Percentiles rank a stretch among this genome's conserved stretches.
Conservation (phyloP, 1,140 invertebrate genomes). For the Metaphire vulgaris region DNA sequence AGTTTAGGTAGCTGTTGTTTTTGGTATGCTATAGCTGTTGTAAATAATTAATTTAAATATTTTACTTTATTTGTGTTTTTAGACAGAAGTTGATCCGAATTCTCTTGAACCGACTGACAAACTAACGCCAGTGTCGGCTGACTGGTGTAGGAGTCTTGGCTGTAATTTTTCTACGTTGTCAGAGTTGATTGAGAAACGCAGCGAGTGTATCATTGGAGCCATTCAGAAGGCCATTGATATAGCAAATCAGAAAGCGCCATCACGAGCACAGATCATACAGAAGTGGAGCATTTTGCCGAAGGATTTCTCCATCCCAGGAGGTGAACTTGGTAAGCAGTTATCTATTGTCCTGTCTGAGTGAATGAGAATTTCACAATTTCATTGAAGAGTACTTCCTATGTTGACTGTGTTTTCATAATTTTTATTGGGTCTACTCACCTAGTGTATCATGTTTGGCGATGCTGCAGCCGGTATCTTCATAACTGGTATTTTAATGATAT, state of each 20-base stretch:
- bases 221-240: slow-evolving; percentile 66
- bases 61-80: no score
- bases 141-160: slow-evolving; percentile 67
- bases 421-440: no score
- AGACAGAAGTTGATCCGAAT: slow-evolving; percentile 65
- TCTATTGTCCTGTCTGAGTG: no score
- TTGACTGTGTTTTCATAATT: no score
- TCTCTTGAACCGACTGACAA: slow-evolving; percentile 65
- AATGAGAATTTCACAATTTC: no score
- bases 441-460: no score
- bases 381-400: no score
- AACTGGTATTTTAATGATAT: no score
- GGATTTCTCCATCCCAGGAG: slow-evolving; percentile 78
- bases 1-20: no score
- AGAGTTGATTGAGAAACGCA: slow-evolving; percentile 35
- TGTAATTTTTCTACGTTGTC: slow-evolving; percentile 60
- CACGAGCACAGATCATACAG: slow-evolving; percentile 80
- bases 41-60: no score
- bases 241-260: slow-evolving; percentile 71
- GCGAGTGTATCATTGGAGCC: slow-evolving; percentile 36
- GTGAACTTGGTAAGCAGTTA: slow-evolving; percentile 68
- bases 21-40: no score
- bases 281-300: slow-evolving; percentile 79
- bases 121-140: slow-evolving; percentile 59
- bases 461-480: no score